Percentiles rank a stretch among this genome's conserved stretches.
Conservation (phyloP, 2,888 invertebrate species). For the Amphiduros pacificus region DNA sequence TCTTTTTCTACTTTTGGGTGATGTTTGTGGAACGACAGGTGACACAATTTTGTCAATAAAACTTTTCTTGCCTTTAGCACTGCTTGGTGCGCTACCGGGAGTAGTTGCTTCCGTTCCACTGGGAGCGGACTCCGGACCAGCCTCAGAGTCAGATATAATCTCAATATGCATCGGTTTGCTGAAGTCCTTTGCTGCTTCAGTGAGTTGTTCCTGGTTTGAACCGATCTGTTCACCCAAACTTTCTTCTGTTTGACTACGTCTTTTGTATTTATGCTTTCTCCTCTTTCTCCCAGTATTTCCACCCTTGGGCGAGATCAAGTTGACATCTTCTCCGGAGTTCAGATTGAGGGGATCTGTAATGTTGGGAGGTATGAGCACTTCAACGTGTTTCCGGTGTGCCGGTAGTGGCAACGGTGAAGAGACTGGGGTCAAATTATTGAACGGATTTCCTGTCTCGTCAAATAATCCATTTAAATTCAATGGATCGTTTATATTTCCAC, state of each 20-base stretch:
- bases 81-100: not conserved
- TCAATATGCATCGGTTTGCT: conserved; percentile 10
- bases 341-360: conserved; percentile 90
- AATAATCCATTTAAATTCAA: conserved; percentile 87
- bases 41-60: conserved; percentile 43
- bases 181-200: conserved; percentile 1
- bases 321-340: conserved; percentile 50
- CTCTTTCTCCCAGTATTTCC: conserved; percentile 32
- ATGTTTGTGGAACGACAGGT: conserved; percentile 46
- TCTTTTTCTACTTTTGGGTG: conserved; percentile 39
- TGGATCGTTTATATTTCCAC: conserved; percentile 94
- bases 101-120: not conserved
- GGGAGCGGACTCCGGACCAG: not conserved
- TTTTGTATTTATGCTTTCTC: conserved; percentile 40
- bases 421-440: conserved; percentile 86
- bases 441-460: conserved; percentile 50
- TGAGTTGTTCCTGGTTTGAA: not conserved
- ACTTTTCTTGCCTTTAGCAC: not conserved
- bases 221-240: not conserved
- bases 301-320: conserved; percentile 18
- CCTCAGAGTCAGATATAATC: not conserved
- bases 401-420: conserved; percentile 71
- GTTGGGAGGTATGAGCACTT: conserved; percentile 90
- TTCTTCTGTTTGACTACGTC: conserved; percentile 30
- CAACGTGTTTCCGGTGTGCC: conserved; percentile 85